Conservation (phyloP, 2,797 vertebrate genomes). For the Artibeus jamaicensis region DNA sequence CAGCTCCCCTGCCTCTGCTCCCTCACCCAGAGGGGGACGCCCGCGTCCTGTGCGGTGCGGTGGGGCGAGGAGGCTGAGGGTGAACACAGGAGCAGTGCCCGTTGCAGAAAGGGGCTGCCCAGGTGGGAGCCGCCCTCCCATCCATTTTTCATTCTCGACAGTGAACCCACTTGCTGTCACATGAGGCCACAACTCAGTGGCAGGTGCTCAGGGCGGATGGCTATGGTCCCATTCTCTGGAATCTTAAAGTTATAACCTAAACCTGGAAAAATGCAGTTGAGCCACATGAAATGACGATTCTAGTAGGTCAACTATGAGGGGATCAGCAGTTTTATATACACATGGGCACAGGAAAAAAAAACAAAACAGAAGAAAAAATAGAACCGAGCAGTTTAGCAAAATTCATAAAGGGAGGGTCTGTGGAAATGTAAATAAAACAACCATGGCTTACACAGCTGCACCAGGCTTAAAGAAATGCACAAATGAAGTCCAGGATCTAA, state of each 20-base stretch:
- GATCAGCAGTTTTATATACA: neutral
- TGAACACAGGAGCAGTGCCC: neutral
- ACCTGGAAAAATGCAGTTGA: neutral
- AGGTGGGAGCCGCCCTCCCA: neutral
- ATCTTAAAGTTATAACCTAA: neutral
- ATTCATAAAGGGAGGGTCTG: neutral
- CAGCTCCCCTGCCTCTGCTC: neutral
- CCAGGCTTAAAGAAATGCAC: slow-evolving; percentile 19
- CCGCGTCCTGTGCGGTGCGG: fast-evolving
- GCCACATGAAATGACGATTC: neutral
- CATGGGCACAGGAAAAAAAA: neutral
- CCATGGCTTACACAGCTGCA: slow-evolving; percentile 34
- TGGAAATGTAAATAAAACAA: slow-evolving; percentile 23
- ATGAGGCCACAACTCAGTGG: neutral
- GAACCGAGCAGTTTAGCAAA: neutral
- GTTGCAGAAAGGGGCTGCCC: fast-evolving
- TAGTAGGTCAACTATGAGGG: neutral
- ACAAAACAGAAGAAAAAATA: neutral
- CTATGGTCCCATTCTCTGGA: neutral
- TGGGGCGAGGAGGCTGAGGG: neutral
- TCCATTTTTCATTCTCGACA: fast-evolving
- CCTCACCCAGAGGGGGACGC: neutral
- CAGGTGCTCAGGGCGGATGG: neutral
- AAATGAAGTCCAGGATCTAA: slow-evolving; percentile 35
- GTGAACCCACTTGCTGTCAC: neutral